Conservation (phyloP, 2,888 invertebrate species). For the Clanis bilineata region DNA sequence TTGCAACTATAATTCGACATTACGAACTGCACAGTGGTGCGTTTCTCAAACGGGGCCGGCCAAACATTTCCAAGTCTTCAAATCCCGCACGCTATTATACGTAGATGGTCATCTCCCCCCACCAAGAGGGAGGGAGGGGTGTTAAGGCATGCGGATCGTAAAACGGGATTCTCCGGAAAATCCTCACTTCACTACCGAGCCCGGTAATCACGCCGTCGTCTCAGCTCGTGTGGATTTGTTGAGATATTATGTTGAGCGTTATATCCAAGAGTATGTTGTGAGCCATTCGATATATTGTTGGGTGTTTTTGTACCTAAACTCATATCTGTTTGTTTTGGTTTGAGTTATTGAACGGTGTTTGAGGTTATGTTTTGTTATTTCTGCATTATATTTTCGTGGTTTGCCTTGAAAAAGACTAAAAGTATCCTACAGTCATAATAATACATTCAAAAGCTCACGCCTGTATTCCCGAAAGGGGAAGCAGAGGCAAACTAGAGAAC, state of each 20-base stretch:
- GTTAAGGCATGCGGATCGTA: conserved; percentile 60
- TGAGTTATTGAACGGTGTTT: background rate
- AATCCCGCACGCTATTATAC: conserved; percentile 23
- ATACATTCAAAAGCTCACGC: too few species aligned
- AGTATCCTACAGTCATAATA: too few species aligned
- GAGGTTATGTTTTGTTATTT: background rate
- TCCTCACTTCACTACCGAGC: conserved; percentile 73
- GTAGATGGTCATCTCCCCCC: conserved; percentile 52
- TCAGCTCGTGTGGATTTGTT: conserved; percentile 58
- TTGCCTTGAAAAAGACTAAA: too few species aligned
- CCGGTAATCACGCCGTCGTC: conserved; percentile 66
- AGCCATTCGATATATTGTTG: background rate
- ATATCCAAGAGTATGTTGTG: background rate
- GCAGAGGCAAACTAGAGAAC: too few species aligned
- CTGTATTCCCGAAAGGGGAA: too few species aligned
- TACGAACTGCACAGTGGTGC: background rate
- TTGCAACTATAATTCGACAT: background rate
- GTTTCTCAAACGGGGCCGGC: background rate
- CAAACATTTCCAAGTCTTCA: background rate
- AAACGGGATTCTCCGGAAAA: conserved; percentile 74
- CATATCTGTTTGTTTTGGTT: background rate
- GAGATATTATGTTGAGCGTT: conserved; percentile 42
- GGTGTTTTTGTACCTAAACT: too few species aligned
- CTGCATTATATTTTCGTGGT: too few species aligned
- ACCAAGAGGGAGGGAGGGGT: too few species aligned